Base-by-base conservation (phyloP, 2,888 invertebrate species). In the Lycaena phlaeas region DNA sequence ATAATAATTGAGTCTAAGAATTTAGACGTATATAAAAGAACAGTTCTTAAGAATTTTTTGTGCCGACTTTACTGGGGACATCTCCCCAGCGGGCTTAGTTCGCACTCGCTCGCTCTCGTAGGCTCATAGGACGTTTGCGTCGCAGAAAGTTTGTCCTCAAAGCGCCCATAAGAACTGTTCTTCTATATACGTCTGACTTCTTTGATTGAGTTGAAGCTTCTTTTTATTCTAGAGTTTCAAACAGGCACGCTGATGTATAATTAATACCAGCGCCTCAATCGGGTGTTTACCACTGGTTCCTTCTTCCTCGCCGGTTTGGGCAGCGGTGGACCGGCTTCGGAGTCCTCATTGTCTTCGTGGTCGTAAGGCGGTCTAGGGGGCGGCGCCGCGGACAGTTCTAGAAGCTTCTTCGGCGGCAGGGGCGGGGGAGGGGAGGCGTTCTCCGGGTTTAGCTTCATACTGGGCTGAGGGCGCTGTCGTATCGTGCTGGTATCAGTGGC, bases 361-460 rank as follows among this genome's bases (percentile, higher is more conserved):
- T 82, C 85, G 50, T 88, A 86, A 1, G 90, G 90, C 0, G 89
- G 87, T 0, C 90, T 89, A n/a, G 90, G 90, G 30, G 90, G 89
- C 87, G 63, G 57, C 4, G 46, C 45, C 1, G 46, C 30, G 4
- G 46, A 36, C 27, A 58, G 40, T 4, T 74, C 76, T 1, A 46
- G 54, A 0, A 58, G 40, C 52, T 87, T 86, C 65, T 87, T 88
- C 10, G 88, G 85, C 0, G 87, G 85, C 3, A 91, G 87, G 4
- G 92, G 85, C 1, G 92, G 92, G 0, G 92, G 92, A 74, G 92
- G 53, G 74, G 92, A 58, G 4, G 84, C 82, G 12, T 68, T 73
- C 46, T 86, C 85, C 0, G 57, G 37, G 14, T 41, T 52, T 14
- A 64, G 43, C 42, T 67, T 68, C 42, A 56, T 38, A 50, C 66